A percentile compares a stretch with the other conserved stretches of the same genome.
Conservation (phyloP, 2,797 vertebrate species). For the Gastrophryne carolinensis region DNA sequence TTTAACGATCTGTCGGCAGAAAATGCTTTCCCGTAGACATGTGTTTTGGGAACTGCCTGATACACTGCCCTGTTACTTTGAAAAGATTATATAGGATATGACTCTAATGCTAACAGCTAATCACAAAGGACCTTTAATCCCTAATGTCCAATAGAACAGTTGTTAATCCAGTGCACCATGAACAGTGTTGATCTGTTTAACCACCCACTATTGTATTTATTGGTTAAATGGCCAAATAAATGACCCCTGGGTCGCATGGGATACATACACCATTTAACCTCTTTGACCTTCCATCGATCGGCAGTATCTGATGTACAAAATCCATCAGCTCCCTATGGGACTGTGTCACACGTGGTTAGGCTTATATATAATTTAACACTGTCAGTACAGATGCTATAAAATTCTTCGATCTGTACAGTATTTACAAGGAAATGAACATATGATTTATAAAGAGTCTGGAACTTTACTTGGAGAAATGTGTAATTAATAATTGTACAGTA, state of each 20-base stretch:
- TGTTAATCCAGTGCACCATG: slow-evolving; percentile 72
- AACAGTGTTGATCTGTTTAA: slow-evolving; percentile 70
- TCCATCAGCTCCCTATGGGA: slow-evolving; percentile 34
- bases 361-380: slow-evolving; percentile 5
- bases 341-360: slow-evolving; percentile 10
- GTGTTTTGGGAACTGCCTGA: slow-evolving; percentile 18
- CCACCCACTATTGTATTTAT: slow-evolving; percentile 69
- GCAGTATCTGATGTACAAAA: slow-evolving; percentile 51
- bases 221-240: slow-evolving; percentile 69
- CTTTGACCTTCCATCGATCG: slow-evolving; percentile 61
- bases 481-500: no score
- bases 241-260: slow-evolving; percentile 67
- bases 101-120: slow-evolving; percentile 43
- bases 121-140: slow-evolving; percentile 64
- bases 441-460: no score
- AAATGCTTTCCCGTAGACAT: slow-evolving; percentile 22
- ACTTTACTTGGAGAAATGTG: no score
- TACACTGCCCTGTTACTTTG: slow-evolving; percentile 35
- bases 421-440: no score
- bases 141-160: slow-evolving; percentile 64
- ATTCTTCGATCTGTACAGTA: neutral
- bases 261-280: slow-evolving; percentile 72
- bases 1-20: slow-evolving; percentile 24
- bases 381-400: slow-evolving; percentile 4
- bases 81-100: slow-evolving; percentile 49